Evolutionary conservation across 2,888 invertebrate species (phyloP), one percentile per base, ranked within the genome.

Genomic region (Ormyrus labotus): DNA sequence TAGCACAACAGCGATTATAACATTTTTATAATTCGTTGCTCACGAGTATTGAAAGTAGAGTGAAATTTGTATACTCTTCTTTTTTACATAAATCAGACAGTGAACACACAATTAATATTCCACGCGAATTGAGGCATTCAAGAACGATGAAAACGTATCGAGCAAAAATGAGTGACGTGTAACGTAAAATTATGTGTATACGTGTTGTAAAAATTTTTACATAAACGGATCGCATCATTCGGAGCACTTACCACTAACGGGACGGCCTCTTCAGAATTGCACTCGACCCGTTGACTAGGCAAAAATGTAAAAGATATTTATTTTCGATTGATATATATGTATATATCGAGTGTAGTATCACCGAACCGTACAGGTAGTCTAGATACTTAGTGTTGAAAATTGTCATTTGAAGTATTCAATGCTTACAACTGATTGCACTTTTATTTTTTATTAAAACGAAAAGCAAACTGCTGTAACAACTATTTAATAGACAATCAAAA

Each of bases 241-340:
- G 82, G 82, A 85, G 84, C 83, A 85, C 85, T 87, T 87, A 88
- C 78, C 81, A 84, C 86, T 86, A 85, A 85, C 85, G 82, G 85
- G 83, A 82, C 81, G 81, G 77, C 72, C 75, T 83, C 79, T 83
- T 82, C 64, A 81, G 80, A 84, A 85, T 87, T 86, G 84, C 84
- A 86, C 85, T 84, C 84, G 83, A 85, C 87, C 87, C 88, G 86
- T 85, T 89, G 88, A 89, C 89, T 89, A 89, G 89, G 84, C 87
- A 83, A 86, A 86, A 84, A 85, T 83, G 77, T 81, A 83, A 85
- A 78, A 85, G 83, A 86, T 83, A 67, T 83, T 68, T 82, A 83
- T 84, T 78, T 64, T 84, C 80, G 69, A 78, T 69, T 34, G 34
- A 34, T 34, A 34, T 34, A 34, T 34, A 34, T 34, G 3, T 34